These are phyloP conservation scores for Pseudomyrmex dendroicus DNA, from an alignment of 1,140 invertebrate genomes.

Conservation along the genomic window DNA sequence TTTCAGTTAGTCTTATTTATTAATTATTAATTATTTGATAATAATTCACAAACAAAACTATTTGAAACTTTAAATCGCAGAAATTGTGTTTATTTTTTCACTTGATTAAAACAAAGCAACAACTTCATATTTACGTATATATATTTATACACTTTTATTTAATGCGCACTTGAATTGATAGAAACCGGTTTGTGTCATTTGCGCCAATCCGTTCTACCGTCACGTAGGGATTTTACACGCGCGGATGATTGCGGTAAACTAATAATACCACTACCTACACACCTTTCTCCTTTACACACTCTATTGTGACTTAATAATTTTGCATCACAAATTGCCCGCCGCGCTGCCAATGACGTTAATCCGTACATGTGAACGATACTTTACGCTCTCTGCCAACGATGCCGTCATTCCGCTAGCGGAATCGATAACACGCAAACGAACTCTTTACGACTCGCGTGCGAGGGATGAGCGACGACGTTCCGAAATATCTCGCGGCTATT, in stretches of 20 bases:
- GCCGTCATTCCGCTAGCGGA: constrained; percentile 8
- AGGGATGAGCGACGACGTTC: not conserved
- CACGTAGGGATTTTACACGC: not conserved
- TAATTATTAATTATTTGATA: no score
- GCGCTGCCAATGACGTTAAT: not conserved
- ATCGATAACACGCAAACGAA: constrained; percentile 46
- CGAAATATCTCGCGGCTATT: not conserved
- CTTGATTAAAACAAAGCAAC: not conserved
- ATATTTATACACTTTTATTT: not conserved
- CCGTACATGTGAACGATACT: not conserved
- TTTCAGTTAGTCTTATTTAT: no score
- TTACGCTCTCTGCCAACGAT: not conserved
- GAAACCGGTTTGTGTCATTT: not conserved
- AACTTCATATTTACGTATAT: no score
- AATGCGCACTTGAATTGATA: not conserved
- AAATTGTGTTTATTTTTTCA: not conserved
- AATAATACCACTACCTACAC: not conserved
- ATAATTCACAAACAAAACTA: no score
- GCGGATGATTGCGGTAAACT: constrained; percentile 6
- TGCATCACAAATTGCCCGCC: not conserved
- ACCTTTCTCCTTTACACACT: not conserved
- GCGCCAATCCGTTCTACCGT: not conserved
- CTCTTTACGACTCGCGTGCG: not conserved
- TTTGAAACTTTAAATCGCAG: no score
- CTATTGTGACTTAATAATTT: constrained; percentile 8